These are phyloP conservation scores for Hydropsyche tenuis DNA, from an alignment of 1,140 invertebrate genomes.

Conservation along the genomic window DNA sequence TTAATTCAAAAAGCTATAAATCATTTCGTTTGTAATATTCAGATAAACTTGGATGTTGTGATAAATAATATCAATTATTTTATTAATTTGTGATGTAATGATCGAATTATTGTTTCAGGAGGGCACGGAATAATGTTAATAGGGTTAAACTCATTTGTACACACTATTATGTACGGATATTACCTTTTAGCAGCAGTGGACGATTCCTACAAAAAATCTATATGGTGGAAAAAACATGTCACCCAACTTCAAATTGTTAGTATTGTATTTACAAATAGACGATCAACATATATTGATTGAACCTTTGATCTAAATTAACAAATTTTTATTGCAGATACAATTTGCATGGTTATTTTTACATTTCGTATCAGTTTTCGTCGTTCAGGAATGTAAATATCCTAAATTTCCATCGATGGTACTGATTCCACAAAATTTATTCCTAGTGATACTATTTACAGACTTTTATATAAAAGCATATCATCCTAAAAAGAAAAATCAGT, in stretches of 20 bases:
- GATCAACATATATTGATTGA: too few species aligned
- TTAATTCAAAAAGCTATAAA: too few species aligned
- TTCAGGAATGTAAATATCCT: slow-evolving; percentile 68
- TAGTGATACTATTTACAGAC: slow-evolving; percentile 73
- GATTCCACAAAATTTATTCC: slow-evolving; percentile 62
- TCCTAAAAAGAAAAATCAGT: slow-evolving; percentile 50
- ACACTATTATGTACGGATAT: slow-evolving; percentile 72
- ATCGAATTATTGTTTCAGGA: slow-evolving; percentile 53
- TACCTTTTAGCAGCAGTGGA: slow-evolving; percentile 71
- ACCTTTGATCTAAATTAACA: too few species aligned
- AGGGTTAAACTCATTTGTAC: slow-evolving; percentile 73
- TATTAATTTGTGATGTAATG: background rate
- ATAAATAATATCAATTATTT: too few species aligned
- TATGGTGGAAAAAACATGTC: slow-evolving; percentile 78
- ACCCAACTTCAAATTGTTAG: slow-evolving; percentile 69
- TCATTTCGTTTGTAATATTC: too few species aligned
- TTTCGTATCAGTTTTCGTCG: slow-evolving; percentile 64
- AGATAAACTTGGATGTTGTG: too few species aligned
- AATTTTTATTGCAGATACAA: slow-evolving; percentile 64
- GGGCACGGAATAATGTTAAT: slow-evolving; percentile 68
- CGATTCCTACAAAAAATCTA: slow-evolving; percentile 67
- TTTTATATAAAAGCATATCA: slow-evolving; percentile 74
- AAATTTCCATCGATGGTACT: slow-evolving; percentile 55
- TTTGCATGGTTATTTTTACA: slow-evolving; percentile 67
- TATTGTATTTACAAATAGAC: too few species aligned